phyloP scores from a whole-genome alignment of 2,888 invertebrate genomes.

The Hirtodrosophila alboralis region DNA sequence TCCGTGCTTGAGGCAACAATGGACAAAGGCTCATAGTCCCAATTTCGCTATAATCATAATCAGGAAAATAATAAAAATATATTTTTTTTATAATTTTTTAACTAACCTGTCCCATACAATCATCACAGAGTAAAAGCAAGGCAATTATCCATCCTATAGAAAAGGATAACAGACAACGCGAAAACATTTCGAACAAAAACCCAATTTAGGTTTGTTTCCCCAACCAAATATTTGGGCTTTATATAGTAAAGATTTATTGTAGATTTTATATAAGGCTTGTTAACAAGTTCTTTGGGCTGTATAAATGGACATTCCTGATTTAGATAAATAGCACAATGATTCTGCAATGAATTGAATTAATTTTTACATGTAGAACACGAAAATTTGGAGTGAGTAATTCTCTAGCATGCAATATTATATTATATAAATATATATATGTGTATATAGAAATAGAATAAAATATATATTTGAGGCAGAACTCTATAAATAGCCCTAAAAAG shows the following conservation, averaged over 20 bases:
- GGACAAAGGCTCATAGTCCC: slow-evolving; percentile 48
- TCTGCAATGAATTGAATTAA: too few species aligned
- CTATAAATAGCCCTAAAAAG: too few species aligned
- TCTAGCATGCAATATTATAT: too few species aligned
- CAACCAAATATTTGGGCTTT: neutral
- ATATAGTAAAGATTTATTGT: slow-evolving; percentile 7
- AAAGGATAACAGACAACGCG: neutral
- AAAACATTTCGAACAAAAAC: neutral
- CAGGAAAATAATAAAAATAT: neutral
- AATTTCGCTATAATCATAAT: slow-evolving; percentile 32
- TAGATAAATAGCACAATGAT: too few species aligned
- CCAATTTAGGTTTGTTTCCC: neutral
- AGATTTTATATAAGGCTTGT: neutral
- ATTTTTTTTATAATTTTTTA: neutral
- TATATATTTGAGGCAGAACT: too few species aligned
- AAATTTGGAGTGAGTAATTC: too few species aligned
- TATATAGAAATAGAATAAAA: too few species aligned
- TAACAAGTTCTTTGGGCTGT: too few species aligned
- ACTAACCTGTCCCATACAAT: slow-evolving; percentile 25
- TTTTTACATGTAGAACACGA: too few species aligned
- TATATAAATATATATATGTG: too few species aligned
- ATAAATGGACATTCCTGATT: too few species aligned
- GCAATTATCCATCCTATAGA: neutral
- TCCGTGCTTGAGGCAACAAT: slow-evolving; percentile 6
- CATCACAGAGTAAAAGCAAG: neutral